phyloP scores from a whole-genome alignment of 2,888 invertebrate genomes.

The Imbricaverruca yamaguchii region DNA sequence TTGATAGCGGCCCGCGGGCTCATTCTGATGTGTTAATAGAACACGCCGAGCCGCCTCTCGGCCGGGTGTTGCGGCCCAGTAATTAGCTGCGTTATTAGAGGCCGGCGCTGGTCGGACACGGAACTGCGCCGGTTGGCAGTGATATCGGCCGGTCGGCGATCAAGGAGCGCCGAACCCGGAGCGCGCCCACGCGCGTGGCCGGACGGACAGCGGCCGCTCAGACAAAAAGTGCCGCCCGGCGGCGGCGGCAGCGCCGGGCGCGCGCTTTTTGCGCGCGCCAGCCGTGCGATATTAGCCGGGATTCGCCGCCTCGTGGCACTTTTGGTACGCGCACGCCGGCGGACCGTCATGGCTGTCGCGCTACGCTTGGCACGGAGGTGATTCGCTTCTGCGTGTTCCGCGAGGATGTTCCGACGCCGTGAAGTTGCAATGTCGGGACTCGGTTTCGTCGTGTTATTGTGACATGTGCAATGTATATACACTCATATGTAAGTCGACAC shows the following conservation, averaged over 20 bases:
- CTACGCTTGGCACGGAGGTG: no score
- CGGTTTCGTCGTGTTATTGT: no score
- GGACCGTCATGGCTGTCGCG: no score
- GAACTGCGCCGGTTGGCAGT: background rate
- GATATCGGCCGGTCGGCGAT: background rate
- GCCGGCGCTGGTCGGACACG: background rate
- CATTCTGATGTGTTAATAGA: conserved; percentile 20
- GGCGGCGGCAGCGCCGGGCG: background rate
- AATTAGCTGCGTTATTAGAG: conserved; percentile 14
- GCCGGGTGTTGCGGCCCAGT: background rate
- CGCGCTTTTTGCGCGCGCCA: background rate
- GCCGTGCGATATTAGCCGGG: background rate
- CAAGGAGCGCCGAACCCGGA: no score
- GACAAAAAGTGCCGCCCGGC: conserved; percentile 14
- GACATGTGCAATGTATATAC: no score
- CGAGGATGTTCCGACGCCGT: no score
- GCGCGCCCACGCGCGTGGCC: background rate
- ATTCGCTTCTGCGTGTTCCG: no score
- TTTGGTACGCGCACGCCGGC: no score
- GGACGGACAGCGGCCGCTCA: background rate
- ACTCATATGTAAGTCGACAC: no score
- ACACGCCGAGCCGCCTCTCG: background rate
- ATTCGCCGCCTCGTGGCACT: no score
- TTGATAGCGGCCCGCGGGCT: conserved; percentile 18
- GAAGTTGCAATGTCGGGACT: no score